These are phyloP conservation scores for Tetramorium bicarinatum DNA, from an alignment of 2,888 invertebrate species.

Conservation along the genomic window DNA sequence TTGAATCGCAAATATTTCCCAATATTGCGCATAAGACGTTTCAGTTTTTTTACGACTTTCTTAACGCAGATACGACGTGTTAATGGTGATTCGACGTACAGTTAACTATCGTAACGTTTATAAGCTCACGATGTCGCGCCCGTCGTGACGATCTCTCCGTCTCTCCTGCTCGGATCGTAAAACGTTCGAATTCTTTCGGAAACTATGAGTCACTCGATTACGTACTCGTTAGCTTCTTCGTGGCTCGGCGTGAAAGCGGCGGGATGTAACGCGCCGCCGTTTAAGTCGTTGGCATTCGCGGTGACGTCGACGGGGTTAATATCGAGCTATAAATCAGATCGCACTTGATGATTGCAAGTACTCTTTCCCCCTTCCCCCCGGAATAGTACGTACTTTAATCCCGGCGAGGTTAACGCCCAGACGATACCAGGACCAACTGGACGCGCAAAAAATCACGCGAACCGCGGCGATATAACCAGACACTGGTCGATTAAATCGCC, in stretches of 20 bases:
- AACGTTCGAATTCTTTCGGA: slow-evolving; percentile 17
- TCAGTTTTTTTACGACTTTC: slow-evolving; percentile 38
- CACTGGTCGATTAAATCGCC: slow-evolving; percentile 48
- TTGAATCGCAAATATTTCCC: slow-evolving; percentile 60
- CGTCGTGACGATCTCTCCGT: not conserved
- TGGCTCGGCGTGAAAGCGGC: slow-evolving; percentile 14
- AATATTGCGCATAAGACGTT: not conserved
- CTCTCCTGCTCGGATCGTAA: slow-evolving; percentile 26
- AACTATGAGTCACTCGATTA: slow-evolving; percentile 10
- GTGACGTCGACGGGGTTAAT: slow-evolving; percentile 19
- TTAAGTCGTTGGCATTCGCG: not conserved
- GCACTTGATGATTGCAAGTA: slow-evolving; percentile 2
- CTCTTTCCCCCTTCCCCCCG: not conserved
- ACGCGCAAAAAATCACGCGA: slow-evolving; percentile 43
- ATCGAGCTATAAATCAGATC: slow-evolving; percentile 27
- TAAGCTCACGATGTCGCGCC: slow-evolving; percentile 17
- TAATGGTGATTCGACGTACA: slow-evolving; percentile 49
- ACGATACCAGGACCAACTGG: slow-evolving; percentile 27
- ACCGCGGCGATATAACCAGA: slow-evolving; percentile 15
- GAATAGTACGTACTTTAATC: slow-evolving; percentile 35
- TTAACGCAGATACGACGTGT: slow-evolving; percentile 43
- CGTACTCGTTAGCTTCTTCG: slow-evolving; percentile 18
- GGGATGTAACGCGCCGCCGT: slow-evolving; percentile 2
- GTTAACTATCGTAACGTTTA: slow-evolving; percentile 35
- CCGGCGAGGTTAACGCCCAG: slow-evolving; percentile 16